These are phyloP conservation scores for Pyrgilauda ruficollis DNA, from an alignment of 2,113 vertebrate species.

Conservation along the genomic window DNA sequence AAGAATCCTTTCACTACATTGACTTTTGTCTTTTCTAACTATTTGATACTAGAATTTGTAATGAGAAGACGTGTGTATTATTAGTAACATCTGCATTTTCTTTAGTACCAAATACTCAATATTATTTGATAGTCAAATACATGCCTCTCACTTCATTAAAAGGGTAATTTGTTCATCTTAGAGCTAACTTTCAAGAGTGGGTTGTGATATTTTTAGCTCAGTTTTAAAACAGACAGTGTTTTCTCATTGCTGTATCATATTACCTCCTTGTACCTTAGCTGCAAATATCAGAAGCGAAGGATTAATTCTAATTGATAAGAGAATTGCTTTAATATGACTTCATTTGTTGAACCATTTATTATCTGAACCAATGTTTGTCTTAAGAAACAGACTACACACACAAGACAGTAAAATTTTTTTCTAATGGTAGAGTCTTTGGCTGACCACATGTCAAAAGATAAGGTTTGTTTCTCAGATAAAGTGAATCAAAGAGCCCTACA, in stretches of 20 bases:
- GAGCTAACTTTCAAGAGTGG: not conserved
- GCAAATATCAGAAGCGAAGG: not conserved
- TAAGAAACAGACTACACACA: not conserved
- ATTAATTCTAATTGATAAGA: not conserved
- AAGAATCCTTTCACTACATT: not conserved
- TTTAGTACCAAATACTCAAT: not conserved
- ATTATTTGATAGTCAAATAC: not conserved
- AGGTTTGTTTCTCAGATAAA: not conserved
- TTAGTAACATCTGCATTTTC: not conserved
- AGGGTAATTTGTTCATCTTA: not conserved
- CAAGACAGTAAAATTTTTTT: not conserved
- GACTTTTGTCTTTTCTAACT: not conserved
- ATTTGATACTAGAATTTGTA: not conserved
- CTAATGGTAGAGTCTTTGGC: not conserved
- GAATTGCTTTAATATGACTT: not conserved
- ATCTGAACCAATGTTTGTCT: not conserved
- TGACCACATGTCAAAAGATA: not conserved
- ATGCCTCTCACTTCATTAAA: not conserved
- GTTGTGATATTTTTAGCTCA: not conserved
- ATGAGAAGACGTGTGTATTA: not conserved
- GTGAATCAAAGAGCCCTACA: not conserved
- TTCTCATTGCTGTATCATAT: not conserved
- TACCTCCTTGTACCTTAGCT: not conserved
- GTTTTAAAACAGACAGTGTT: not conserved
- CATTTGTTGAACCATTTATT: not conserved